Percentiles rank a stretch among this genome's conserved stretches.
phyloP scores from a whole-genome alignment of 2,797 vertebrate species.

The Pelodytes ibericus region DNA sequence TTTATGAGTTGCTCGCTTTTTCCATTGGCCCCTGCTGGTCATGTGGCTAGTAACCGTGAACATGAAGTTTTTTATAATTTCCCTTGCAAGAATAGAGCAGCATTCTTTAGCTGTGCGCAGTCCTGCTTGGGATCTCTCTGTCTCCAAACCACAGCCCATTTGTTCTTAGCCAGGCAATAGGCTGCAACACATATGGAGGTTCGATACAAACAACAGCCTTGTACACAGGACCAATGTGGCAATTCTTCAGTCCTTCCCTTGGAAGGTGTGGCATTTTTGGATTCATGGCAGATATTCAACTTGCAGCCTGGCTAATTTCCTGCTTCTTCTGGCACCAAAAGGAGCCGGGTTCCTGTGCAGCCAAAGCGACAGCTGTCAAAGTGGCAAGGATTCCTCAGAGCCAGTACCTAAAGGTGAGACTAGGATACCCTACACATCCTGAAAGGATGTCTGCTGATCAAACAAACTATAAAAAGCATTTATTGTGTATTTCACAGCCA shows the following conservation, averaged over 20 bases:
- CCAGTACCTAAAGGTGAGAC: conserved; percentile 80
- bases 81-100: conserved; percentile 93
- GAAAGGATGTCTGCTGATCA: neutral
- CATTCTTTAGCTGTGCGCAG: conserved; percentile 86
- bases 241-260: conserved; percentile 64
- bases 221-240: conserved; percentile 65
- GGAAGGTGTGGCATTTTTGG: conserved; percentile 73
- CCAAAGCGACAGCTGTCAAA: conserved; percentile 83
- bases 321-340: conserved; percentile 77
- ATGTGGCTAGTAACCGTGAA: conserved; percentile 93
- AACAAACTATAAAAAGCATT: conserved; percentile 30
- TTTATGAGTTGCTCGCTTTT: conserved; percentile 91
- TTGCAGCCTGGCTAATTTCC: conserved; percentile 79
- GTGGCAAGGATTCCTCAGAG: conserved; percentile 70
- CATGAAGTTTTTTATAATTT: conserved; percentile 99
- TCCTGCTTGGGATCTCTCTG: conserved; percentile 80
- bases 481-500: conserved; percentile 22
- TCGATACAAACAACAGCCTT: conserved; percentile 61
- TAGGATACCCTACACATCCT: conserved; percentile 65
- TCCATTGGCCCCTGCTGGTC: conserved; percentile 88
- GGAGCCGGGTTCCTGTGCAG: conserved; percentile 73
- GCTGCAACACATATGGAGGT: conserved; percentile 67
- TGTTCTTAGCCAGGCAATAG: conserved; percentile 75
- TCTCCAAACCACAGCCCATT: conserved; percentile 70
- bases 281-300: conserved; percentile 76